These are phyloP conservation scores for Diglossa cyanea DNA, from an alignment of 2,797 vertebrate genomes.

Conservation along the genomic window DNA sequence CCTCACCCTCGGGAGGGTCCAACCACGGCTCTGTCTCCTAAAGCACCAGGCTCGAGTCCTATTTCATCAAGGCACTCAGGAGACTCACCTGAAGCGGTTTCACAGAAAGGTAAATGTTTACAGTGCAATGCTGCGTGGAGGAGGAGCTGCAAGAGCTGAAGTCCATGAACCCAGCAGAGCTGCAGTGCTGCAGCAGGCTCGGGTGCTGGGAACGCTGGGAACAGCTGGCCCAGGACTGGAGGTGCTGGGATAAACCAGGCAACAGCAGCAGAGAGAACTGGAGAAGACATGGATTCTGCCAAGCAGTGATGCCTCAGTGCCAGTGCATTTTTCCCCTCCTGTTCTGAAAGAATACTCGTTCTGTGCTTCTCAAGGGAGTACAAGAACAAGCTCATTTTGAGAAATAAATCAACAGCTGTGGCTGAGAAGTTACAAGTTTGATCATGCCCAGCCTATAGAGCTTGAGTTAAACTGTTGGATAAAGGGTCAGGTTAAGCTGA, in stretches of 20 bases:
- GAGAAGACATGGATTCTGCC: accelerated
- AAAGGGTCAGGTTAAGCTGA: accelerated
- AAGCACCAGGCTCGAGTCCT: accelerated
- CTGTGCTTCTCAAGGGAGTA: neutral
- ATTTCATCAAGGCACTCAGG: neutral
- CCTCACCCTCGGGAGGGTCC: accelerated
- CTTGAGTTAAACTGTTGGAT: neutral
- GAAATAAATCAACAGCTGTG: neutral
- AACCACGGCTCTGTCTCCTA: accelerated
- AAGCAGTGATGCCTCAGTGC: neutral
- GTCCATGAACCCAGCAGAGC: accelerated
- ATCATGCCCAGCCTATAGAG: neutral
- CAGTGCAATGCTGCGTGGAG: accelerated
- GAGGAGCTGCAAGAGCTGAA: neutral
- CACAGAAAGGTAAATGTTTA: neutral
- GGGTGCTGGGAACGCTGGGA: accelerated
- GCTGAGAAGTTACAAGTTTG: neutral
- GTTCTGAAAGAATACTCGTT: neutral
- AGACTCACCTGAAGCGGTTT: neutral
- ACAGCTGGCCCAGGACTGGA: neutral
- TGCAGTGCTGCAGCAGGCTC: accelerated
- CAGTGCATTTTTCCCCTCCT: neutral
- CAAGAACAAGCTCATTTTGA: accelerated
- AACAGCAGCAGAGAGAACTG: neutral
- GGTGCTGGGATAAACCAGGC: accelerated